Conservation (phyloP, 1,140 invertebrate genomes). For the Pantala flavescens region DNA sequence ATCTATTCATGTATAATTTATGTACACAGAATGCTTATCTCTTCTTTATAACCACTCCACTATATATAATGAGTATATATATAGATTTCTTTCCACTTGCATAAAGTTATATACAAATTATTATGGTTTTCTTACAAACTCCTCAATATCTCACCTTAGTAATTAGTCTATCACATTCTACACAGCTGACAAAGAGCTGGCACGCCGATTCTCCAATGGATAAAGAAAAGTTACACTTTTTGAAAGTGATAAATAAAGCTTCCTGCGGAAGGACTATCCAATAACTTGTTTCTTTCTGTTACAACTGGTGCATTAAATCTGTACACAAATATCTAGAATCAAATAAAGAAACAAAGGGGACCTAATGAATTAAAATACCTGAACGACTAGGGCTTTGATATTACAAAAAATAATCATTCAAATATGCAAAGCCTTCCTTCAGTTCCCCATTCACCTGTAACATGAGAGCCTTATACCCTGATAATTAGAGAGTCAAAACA, state of each 20-base stretch:
- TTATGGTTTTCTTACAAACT: background rate
- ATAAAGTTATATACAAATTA: background rate
- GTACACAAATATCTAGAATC: no score
- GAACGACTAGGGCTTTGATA: background rate
- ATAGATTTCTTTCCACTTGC: background rate
- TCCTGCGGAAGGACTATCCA: background rate
- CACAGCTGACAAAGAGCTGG: background rate
- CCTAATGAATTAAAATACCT: background rate
- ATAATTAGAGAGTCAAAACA: background rate
- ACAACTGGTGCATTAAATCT: background rate
- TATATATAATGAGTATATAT: constrained; percentile 1
- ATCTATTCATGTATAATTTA: background rate
- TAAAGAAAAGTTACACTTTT: background rate
- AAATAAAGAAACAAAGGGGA: background rate
- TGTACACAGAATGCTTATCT: background rate
- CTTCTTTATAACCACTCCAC: background rate
- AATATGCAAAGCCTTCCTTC: background rate
- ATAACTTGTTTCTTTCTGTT: background rate
- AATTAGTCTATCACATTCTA: background rate
- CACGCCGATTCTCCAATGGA: background rate
- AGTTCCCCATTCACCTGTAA: background rate
- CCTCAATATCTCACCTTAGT: background rate
- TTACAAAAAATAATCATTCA: background rate
- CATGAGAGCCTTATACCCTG: background rate
- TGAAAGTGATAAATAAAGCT: constrained; percentile 3